Base-by-base conservation (phyloP, 1,140 invertebrate species). In the Zaprionus lachaisei region DNA sequence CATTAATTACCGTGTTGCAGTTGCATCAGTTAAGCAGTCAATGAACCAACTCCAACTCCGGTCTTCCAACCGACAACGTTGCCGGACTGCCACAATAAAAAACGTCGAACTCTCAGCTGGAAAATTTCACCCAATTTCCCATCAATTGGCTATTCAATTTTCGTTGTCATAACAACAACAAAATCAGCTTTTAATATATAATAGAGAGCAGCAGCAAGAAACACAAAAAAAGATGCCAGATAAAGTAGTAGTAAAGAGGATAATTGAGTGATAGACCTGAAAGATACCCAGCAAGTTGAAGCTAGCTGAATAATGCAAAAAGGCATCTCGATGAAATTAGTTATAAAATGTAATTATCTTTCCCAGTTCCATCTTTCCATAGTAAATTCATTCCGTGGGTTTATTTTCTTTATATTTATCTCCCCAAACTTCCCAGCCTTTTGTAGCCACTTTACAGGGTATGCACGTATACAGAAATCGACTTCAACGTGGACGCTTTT, bases 1-100 rank as follows among this genome's bases (percentile, higher is more conserved):
- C 81, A 90, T 89, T 89, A 90, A 89, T 85, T 76, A 85, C 78
- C 57, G 49, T 63, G 6, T 68, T 71, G 57, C 64, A 64, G 74
- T 83, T 81, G 84, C 84, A 84, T 83, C 85, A 81, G 83, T 75
- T 49, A 47, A 67, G 64, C 75, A 89, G 84, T 89, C 84, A 90
- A 73, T 71, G 81, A 89, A 89, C 84, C 67, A 72, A 41, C 37
- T 14, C 34, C 57, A 57, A 77, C 57, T 66, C 15, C 60, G 17
- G 41, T 44, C 31, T 24, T 15, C 58, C 31, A 37, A 58, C 12
- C 31, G 31, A 11, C 31, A 34, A 34, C 31, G 31, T 34, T 34
- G 31, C 31, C 31, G 31, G 31, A 34, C 31, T 49, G 47, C 17
- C 41, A 28, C 54, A 55, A 56, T 15, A 56, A 28, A 20, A 69